phyloP scores from a whole-genome alignment of 2,888 invertebrate species.

The Phoenoteleia sp. region DNA sequence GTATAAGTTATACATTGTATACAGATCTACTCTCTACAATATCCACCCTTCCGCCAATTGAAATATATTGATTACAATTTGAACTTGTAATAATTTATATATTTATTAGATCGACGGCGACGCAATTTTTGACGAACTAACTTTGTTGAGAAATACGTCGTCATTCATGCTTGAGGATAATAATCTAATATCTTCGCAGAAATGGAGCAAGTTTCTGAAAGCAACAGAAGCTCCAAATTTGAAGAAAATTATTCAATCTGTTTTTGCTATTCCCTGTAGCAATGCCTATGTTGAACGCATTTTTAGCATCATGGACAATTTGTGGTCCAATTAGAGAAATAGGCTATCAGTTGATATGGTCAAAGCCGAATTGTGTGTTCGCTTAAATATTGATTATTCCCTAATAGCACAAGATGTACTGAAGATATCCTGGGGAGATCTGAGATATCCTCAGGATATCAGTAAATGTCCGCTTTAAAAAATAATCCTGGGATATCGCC shows the following conservation, averaged over 20 bases:
- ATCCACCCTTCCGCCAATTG: too few species aligned
- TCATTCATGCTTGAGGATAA: not conserved
- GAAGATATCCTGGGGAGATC: too few species aligned
- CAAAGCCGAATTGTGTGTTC: constrained; percentile 23
- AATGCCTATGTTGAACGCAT: constrained; percentile 41
- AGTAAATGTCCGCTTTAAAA: too few species aligned
- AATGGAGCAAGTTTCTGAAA: not conserved
- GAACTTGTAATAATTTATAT: too few species aligned
- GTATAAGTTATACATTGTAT: too few species aligned
- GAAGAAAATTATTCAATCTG: constrained; percentile 1
- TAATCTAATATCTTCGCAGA: not conserved
- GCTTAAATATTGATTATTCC: constrained; percentile 12
- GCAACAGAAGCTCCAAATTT: not conserved
- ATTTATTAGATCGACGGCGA: not conserved
- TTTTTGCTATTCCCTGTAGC: constrained; percentile 22
- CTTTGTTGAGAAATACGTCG: not conserved
- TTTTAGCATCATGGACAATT: constrained; percentile 32
- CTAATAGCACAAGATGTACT: too few species aligned
- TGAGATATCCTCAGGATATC: too few species aligned
- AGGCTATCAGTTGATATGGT: not conserved
- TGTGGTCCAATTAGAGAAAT: constrained; percentile 27
- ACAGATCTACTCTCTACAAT: too few species aligned
- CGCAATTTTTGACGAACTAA: not conserved
- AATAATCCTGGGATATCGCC: too few species aligned
- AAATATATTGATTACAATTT: too few species aligned